phyloP scores from a whole-genome alignment of 2,888 invertebrate species.

The Gastracanthus pulcherrimus region DNA sequence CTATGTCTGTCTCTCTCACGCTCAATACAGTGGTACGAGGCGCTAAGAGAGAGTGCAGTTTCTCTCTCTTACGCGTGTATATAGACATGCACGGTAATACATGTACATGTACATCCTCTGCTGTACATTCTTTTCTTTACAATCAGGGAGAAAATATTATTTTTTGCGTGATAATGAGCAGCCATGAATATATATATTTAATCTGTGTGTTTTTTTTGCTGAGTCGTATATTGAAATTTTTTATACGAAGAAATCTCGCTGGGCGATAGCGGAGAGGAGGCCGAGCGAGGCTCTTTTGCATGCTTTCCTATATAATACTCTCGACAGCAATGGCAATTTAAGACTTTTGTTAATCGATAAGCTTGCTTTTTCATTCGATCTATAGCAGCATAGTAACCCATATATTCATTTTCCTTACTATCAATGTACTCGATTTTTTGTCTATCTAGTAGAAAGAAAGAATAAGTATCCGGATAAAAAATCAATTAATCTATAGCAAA shows the following conservation, averaged over 20 bases:
- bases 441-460: not conserved
- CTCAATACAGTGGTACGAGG: not conserved
- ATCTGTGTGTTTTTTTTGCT: too few relatives aligned
- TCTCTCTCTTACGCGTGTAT: not conserved
- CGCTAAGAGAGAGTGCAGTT: too few relatives aligned
- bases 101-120: not conserved
- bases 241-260: too few relatives aligned
- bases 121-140: too few relatives aligned
- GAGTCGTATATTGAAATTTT: too few relatives aligned
- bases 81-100: not conserved
- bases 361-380: not conserved
- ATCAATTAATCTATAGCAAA: not conserved
- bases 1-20: not conserved
- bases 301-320: not conserved
- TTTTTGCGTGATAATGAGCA: not conserved
- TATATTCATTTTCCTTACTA: not conserved
- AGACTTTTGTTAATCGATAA: not conserved
- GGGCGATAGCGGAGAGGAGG: not conserved
- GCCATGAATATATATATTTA: too few relatives aligned
- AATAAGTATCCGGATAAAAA: not conserved
- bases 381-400: not conserved
- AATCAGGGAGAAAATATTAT: not conserved
- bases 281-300: not conserved
- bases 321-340: not conserved
- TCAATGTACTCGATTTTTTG: not conserved